phyloP scores from a whole-genome alignment of 2,888 invertebrate species.

The Oligia latruncula region DNA sequence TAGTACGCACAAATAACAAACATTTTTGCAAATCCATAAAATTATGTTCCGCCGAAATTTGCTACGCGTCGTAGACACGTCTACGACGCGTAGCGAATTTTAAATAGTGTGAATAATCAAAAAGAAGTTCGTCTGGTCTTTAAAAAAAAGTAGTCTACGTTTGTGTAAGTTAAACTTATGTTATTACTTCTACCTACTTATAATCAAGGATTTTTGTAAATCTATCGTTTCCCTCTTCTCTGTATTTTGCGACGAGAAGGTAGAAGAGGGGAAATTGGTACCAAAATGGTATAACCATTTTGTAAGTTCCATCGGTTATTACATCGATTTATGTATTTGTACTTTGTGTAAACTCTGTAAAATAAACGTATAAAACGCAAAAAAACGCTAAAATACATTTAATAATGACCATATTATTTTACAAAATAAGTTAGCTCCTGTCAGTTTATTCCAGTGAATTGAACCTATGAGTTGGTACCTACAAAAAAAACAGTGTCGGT shows the following conservation, averaged over 20 bases:
- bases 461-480: background rate
- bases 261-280: background rate
- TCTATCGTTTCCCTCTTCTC: background rate
- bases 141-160: background rate
- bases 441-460: background rate
- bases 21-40: background rate
- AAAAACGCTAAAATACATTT: background rate
- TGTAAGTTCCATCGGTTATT: background rate
- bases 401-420: background rate
- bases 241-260: background rate
- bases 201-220: background rate
- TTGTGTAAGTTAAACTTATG: background rate
- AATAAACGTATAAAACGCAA: background rate
- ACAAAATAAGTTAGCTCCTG: background rate
- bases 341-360: background rate
- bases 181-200: no score
- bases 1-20: background rate
- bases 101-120: background rate
- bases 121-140: background rate
- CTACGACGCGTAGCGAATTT: slow-evolving; percentile 1
- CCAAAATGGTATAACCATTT: background rate
- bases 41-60: background rate
- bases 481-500: no score
- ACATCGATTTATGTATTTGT: background rate
- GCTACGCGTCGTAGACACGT: slow-evolving; percentile 5